Percentiles rank a stretch among this genome's conserved stretches.
Conservation (phyloP, 2,113 vertebrate species). For the Deroptyus accipitrinus region DNA sequence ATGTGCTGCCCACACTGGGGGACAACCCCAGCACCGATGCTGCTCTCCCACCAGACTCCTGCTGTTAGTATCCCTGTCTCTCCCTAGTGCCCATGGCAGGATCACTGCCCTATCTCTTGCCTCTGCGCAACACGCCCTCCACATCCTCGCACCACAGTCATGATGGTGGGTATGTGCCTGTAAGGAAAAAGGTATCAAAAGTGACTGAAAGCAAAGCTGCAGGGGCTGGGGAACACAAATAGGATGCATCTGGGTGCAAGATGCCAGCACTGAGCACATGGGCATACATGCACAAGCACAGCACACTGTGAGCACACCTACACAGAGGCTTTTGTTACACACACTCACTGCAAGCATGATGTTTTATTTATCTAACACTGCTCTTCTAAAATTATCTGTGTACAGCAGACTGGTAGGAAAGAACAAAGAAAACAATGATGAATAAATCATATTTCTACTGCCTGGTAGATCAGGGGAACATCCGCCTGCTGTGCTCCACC, state of each 20-base stretch:
- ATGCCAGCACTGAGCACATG: rapidly evolving
- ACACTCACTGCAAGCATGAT: neutral
- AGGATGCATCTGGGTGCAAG: rapidly evolving
- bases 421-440: conserved; percentile 1
- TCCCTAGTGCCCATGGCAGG: rapidly evolving
- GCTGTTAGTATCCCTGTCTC: neutral
- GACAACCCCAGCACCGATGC: neutral
- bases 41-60: neutral
- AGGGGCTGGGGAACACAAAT: rapidly evolving
- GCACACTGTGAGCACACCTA: neutral
- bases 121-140: neutral
- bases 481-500: neutral
- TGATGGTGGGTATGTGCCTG: rapidly evolving
- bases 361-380: neutral
- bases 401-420: neutral
- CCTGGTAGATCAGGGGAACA: neutral
- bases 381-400: conserved; percentile 9
- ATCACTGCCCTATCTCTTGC: neutral
- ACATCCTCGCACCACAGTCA: neutral
- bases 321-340: neutral
- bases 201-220: neutral
- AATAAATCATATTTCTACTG: conserved; percentile 41
- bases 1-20: rapidly evolving
- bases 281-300: neutral
- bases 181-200: neutral